These are phyloP conservation scores for Andrena praecox DNA, from an alignment of 2,888 invertebrate species.

Conservation along the genomic window DNA sequence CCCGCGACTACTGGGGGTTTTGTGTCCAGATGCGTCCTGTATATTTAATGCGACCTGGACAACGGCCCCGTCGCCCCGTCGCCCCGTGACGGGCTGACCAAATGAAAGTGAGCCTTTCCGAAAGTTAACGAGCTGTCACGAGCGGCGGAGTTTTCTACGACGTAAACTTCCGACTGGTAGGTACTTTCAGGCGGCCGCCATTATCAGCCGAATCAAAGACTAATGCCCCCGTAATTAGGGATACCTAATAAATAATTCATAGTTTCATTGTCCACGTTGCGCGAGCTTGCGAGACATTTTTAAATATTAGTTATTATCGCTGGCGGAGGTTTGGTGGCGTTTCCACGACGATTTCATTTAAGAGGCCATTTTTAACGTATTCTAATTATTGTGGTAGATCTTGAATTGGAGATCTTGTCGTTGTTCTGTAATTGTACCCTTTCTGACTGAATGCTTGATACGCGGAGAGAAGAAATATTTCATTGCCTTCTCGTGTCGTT, in stretches of 20 bases:
- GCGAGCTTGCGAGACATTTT: background rate
- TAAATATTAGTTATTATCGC: too few relatives aligned
- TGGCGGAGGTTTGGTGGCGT: too few relatives aligned
- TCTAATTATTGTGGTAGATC: too few relatives aligned
- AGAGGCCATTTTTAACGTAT: too few relatives aligned
- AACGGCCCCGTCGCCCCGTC: slow-evolving; percentile 44
- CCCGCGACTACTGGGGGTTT: slow-evolving; percentile 74
- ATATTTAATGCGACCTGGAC: slow-evolving; percentile 61
- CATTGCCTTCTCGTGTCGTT: too few relatives aligned
- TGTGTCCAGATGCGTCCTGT: slow-evolving; percentile 75
- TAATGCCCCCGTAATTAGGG: background rate
- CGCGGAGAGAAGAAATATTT: too few relatives aligned
- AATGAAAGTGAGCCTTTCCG: slow-evolving; percentile 50
- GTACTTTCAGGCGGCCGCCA: background rate
- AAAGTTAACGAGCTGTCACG: slow-evolving; percentile 66
- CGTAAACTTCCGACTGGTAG: slow-evolving; percentile 7
- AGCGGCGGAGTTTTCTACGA: background rate
- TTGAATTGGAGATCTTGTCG: too few relatives aligned
- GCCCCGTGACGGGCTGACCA: slow-evolving; percentile 25
- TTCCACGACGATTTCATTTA: too few relatives aligned
- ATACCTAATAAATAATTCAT: slow-evolving; percentile 4
- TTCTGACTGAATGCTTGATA: too few relatives aligned
- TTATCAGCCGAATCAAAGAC: background rate
- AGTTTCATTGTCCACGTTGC: background rate
- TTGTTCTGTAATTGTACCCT: too few relatives aligned